Evolutionary conservation across 2,113 vertebrate species (phyloP).

Genomic region (Ivindomyrus marchei): DNA sequence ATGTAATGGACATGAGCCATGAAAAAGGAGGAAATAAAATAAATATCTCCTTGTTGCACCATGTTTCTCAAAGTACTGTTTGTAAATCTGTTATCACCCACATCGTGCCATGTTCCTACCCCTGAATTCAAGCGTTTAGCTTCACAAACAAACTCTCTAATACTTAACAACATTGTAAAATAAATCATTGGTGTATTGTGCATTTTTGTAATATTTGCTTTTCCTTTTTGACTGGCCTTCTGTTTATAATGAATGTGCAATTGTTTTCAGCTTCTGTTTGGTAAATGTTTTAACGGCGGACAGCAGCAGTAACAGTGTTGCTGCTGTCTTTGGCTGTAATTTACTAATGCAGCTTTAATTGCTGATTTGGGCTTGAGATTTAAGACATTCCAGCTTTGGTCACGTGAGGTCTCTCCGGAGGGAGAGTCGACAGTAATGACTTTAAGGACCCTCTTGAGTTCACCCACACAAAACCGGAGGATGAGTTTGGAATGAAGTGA

Average conservation of each 20-base stretch:
- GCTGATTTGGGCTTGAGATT: background rate
- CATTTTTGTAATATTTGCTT: background rate
- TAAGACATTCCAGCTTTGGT: background rate
- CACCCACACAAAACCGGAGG: background rate
- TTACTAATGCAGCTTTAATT: background rate
- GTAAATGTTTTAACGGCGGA: background rate
- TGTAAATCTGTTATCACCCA: background rate
- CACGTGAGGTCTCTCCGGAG: background rate
- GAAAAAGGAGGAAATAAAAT: background rate
- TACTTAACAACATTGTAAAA: background rate
- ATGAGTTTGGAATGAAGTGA: slow-evolving; percentile 9
- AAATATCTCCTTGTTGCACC: background rate
- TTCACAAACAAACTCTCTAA: background rate
- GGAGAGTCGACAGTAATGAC: background rate
- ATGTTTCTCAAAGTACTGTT: background rate
- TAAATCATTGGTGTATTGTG: background rate
- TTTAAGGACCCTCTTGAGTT: slow-evolving; percentile 17
- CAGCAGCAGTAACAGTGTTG: background rate
- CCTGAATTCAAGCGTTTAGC: background rate
- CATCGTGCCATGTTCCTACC: background rate
- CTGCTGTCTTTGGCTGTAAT: background rate
- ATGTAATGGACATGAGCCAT: background rate
- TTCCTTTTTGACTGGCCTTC: background rate
- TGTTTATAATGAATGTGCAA: background rate
- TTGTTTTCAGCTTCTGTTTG: background rate